Conservation (phyloP, 2,888 invertebrate genomes). For the Drymonia ruficornis region DNA sequence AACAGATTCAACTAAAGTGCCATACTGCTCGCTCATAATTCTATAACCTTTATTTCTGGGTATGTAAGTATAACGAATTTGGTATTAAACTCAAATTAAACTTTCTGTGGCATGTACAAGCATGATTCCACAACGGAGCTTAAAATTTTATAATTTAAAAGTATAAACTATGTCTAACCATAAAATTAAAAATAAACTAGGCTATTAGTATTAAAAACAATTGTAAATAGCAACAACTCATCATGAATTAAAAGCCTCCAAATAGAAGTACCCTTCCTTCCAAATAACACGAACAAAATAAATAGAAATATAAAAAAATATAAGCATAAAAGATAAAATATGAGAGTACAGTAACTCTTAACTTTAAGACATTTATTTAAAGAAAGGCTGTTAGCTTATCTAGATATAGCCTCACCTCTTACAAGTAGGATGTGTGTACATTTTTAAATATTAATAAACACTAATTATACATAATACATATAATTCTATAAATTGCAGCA, state of each 20-base stretch:
- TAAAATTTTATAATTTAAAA: slow-evolving; percentile 31
- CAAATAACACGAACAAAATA: slow-evolving; percentile 66
- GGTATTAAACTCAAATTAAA: slow-evolving; percentile 33
- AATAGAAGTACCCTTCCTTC: slow-evolving; percentile 61
- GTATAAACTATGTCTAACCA: slow-evolving; percentile 45
- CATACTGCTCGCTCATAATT: slow-evolving; percentile 24
- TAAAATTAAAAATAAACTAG: slow-evolving; percentile 62
- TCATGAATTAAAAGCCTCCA: slow-evolving; percentile 70
- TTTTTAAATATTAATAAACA: slow-evolving; percentile 46
- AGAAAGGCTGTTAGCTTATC: slow-evolving; percentile 47
- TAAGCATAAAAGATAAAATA: slow-evolving; percentile 51
- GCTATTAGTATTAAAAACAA: slow-evolving; percentile 70
- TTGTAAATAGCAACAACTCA: slow-evolving; percentile 80
- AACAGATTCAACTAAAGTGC: slow-evolving; percentile 30
- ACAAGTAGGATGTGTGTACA: slow-evolving; percentile 42
- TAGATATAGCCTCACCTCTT: slow-evolving; percentile 62
- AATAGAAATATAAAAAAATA: slow-evolving; percentile 55
- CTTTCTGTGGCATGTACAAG: slow-evolving; percentile 38
- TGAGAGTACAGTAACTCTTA: slow-evolving; percentile 43
- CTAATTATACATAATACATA: slow-evolving; percentile 45
- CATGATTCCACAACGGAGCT: slow-evolving; percentile 30
- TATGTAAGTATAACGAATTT: slow-evolving; percentile 33
- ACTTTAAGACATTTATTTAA: slow-evolving; percentile 39
- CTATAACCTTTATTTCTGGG: slow-evolving; percentile 27
- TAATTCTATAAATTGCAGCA: slow-evolving; percentile 65